Base-by-base conservation (phyloP, 2,888 invertebrate species). In the Aphidoletes aphidimyza region DNA sequence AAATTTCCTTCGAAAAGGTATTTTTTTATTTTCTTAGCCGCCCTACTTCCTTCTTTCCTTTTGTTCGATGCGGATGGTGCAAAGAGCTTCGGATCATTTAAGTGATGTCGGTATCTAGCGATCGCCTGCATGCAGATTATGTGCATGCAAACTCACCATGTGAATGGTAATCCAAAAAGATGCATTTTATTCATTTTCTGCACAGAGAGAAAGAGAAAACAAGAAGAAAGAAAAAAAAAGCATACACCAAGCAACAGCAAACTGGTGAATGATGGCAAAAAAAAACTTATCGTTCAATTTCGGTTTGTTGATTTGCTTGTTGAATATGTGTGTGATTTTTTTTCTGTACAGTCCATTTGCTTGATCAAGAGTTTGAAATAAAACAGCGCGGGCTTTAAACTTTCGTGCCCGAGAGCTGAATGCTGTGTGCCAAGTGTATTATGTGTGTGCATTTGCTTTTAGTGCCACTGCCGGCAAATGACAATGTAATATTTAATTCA, bases 401-500 rank as follows among this genome's bases (percentile, higher is more conserved):
- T 34, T 30, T 30, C 14, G 17, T 17, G 19, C 26, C 54, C n/a
- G n/a, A n/a, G n/a, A 54, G 22, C 54, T 47, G 54, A 26, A 22
- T 26, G 30, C 34, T 69, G 69, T 69, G 30, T 69, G 69, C 69
- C 69, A 69, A 69, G 69, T 69, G 69, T 69, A 69, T 54, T 22
- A 22, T 54, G 54, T 54, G 26, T 69, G 14, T 69, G 69, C 69
- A 69, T 69, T 69, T 69, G 34, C 69, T 69, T 69, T 69, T 69
- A 69, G 69, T 69, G 69, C 69, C 69, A 69, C 69, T 69, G 69
- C 69, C 69, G 69, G 30, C 69, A 69, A 69, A 69, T 69, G 69
- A 69, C 69, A 69, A 69, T 69, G 69, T 69, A 69, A 69, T 69
- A 69, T 69, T 69, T 69, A 69, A 69, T 69, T 69, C 69, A 69